Percentiles rank a stretch among this genome's conserved stretches.
Conservation (phyloP, 2,797 vertebrate species). For the Hemibagrus guttatus region DNA sequence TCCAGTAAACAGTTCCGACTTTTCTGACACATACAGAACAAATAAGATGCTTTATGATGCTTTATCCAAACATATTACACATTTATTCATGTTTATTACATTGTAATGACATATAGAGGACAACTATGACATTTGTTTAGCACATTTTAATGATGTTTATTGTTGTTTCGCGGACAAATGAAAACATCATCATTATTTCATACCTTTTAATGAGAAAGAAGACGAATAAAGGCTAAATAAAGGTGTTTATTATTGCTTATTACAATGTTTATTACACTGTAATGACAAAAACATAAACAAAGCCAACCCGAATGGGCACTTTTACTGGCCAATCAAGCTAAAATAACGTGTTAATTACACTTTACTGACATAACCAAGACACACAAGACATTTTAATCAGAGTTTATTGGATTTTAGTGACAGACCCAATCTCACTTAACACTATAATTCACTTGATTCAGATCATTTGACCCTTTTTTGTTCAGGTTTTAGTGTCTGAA, state of each 20-base stretch:
- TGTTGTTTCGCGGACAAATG: not conserved
- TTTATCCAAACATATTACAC: not conserved
- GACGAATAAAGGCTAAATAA: not conserved
- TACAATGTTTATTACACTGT: not conserved
- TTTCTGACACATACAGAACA: not conserved
- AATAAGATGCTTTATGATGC: not conserved
- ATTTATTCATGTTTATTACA: not conserved
- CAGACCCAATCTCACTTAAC: not conserved
- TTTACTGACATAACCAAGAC: not conserved
- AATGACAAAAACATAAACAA: too few species aligned
- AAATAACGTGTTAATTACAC: too few species aligned
- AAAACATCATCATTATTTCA: not conserved
- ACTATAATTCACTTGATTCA: not conserved
- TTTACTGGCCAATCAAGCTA: too few species aligned
- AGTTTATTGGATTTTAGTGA: not conserved
- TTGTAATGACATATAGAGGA: too few species aligned
- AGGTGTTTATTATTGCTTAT: not conserved
- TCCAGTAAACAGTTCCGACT: not conserved
- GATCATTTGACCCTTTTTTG: not conserved
- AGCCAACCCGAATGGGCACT: too few species aligned
- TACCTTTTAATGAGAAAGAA: not conserved
- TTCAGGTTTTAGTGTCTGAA: not conserved
- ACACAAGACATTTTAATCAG: not conserved
- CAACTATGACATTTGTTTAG: not conserved
- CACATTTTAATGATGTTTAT: not conserved